Evolutionary conservation across 2,888 invertebrate species (phyloP).

Genomic region (Nesidiocoris tenuis): DNA sequence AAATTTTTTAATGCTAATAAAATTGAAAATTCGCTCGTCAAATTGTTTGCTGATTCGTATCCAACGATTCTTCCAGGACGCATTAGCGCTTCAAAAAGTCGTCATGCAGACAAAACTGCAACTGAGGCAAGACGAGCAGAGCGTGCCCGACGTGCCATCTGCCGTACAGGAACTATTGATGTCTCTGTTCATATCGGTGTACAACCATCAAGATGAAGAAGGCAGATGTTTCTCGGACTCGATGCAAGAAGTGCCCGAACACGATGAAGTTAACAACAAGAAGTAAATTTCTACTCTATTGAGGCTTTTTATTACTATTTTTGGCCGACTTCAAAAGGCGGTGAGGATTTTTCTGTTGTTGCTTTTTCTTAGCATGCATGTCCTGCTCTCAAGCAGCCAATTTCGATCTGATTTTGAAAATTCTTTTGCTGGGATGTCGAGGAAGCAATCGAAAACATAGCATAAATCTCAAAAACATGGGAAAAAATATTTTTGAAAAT

Average conservation of each 20-base stretch:
- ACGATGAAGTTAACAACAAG: slow-evolving; percentile 71
- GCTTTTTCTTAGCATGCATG: no score
- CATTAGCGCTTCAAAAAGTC: slow-evolving; percentile 85
- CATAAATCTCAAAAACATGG: no score
- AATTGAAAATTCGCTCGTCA: no score
- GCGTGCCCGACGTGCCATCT: slow-evolving; percentile 83
- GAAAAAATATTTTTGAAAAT: no score
- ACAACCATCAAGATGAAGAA: slow-evolving; percentile 95
- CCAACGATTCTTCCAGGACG: slow-evolving; percentile 75
- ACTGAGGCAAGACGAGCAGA: slow-evolving; percentile 78
- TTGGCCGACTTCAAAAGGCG: no score
- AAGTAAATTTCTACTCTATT: slow-evolving; percentile 61
- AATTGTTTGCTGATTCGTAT: no score
- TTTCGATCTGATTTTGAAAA: no score
- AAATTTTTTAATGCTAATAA: not conserved
- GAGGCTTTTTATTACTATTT: no score
- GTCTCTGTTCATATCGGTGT: slow-evolving; percentile 87
- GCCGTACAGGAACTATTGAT: slow-evolving; percentile 88
- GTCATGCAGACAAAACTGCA: slow-evolving; percentile 89
- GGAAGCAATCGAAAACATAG: no score
- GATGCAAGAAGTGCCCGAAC: slow-evolving; percentile 88
- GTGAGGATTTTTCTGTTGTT: no score
- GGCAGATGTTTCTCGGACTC: slow-evolving; percentile 96
- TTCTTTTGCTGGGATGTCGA: no score
- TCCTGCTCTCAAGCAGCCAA: no score